Conservation (phyloP, 2,888 invertebrate species). For the Isoperla grammatica region DNA sequence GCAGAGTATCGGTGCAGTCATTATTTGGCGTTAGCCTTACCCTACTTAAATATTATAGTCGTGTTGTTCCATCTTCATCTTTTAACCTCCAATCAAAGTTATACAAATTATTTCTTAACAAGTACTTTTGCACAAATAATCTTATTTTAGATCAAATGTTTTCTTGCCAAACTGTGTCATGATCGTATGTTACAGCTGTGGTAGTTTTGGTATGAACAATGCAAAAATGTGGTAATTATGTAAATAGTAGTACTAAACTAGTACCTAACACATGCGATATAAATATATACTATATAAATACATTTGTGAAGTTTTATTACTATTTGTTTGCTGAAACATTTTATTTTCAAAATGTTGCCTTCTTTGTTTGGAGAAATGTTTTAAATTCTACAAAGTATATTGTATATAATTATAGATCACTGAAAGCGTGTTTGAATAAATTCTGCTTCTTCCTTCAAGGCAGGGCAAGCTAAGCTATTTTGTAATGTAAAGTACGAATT, state of each 20-base stretch:
- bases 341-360: slow-evolving; percentile 7
- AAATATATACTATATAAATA: slow-evolving; percentile 2
- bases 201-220: no score
- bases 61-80: not conserved
- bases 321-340: slow-evolving; percentile 7
- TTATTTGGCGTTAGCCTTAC: not conserved
- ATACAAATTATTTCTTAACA: not conserved
- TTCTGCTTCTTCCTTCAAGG: slow-evolving; percentile 28
- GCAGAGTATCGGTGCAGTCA: not conserved
- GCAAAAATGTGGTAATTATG: no score
- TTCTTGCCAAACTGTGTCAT: no score
- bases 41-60: not conserved
- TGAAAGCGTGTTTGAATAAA: not conserved
- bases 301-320: not conserved
- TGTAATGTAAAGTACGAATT: slow-evolving; percentile 28
- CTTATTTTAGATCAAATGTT: no score
- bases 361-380: slow-evolving; percentile 5
- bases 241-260: not conserved
- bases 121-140: no score
- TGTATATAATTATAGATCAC: slow-evolving; percentile 11
- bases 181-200: no score
- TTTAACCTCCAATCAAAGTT: not conserved
- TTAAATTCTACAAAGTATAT: not conserved
- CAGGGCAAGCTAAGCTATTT: slow-evolving; percentile 29
- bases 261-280: not conserved